Evolutionary conservation across 2,888 invertebrate genomes (phyloP).

Genomic region (Thumatha senex): DNA sequence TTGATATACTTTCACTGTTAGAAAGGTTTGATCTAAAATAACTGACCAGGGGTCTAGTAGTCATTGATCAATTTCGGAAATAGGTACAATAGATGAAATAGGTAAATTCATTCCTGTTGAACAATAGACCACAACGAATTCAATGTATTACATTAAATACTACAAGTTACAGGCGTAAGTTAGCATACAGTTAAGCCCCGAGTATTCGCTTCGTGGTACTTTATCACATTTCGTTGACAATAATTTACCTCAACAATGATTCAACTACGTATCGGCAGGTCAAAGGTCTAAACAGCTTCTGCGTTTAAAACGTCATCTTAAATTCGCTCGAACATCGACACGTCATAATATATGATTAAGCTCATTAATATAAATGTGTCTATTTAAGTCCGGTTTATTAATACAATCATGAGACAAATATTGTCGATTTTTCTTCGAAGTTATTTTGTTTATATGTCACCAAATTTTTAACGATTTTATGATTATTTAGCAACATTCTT

Average conservation of each 20-base stretch:
- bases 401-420: slow-evolving; percentile 44
- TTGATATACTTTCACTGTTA: too few relatives aligned
- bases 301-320: slow-evolving; percentile 21
- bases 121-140: too few relatives aligned
- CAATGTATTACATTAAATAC: too few relatives aligned
- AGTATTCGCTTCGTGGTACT: too few relatives aligned
- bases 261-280: slow-evolving; percentile 11
- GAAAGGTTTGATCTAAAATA: too few relatives aligned
- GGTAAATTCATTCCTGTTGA: too few relatives aligned
- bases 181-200: too few relatives aligned
- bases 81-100: too few relatives aligned
- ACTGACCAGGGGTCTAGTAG: too few relatives aligned
- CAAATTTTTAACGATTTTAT: slow-evolving; percentile 29
- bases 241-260: slow-evolving; percentile 2
- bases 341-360: slow-evolving; percentile 41
- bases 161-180: too few relatives aligned
- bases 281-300: slow-evolving; percentile 19
- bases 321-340: slow-evolving; percentile 32
- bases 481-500: slow-evolving; percentile 48
- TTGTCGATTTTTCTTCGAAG: slow-evolving; percentile 46
- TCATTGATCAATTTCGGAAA: too few relatives aligned
- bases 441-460: slow-evolving; percentile 46
- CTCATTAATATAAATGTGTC: slow-evolving; percentile 49
- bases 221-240: background rate
- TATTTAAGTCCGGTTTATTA: slow-evolving; percentile 43